Percentiles rank a stretch among this genome's conserved stretches.
phyloP scores from a whole-genome alignment of 2,797 vertebrate genomes.

The Xiphorhynchus erythropygius region DNA sequence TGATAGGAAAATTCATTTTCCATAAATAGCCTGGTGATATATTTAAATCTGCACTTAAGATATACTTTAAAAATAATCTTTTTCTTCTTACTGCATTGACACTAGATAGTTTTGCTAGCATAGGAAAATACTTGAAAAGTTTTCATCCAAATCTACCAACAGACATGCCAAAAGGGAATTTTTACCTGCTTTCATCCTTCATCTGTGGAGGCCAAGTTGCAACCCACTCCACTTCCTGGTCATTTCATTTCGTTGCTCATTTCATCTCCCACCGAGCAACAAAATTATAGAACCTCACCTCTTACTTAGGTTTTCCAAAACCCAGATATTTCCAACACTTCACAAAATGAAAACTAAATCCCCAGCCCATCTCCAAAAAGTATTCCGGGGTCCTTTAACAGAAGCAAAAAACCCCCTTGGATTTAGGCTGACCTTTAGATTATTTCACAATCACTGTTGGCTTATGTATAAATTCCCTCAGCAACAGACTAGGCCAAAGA shows the following conservation, averaged over 20 bases:
- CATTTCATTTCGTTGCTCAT: neutral
- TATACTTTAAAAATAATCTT: neutral
- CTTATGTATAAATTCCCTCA: neutral
- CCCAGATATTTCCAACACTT: neutral
- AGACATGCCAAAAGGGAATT: neutral
- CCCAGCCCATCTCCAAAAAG: neutral
- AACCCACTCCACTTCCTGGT: neutral
- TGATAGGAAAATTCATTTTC: neutral
- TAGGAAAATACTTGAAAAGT: neutral
- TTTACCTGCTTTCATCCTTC: neutral
- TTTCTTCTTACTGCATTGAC: neutral
- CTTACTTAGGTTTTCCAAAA: neutral
- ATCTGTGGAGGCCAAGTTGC: neutral
- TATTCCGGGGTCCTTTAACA: neutral
- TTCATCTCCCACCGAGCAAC: neutral
- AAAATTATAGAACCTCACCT: neutral
- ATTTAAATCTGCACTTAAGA: neutral
- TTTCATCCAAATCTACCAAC: neutral
- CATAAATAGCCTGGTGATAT: neutral
- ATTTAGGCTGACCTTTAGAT: neutral
- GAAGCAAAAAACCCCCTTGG: neutral
- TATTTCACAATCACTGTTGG: neutral
- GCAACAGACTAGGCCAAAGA: too few relatives aligned
- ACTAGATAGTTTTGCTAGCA: neutral
- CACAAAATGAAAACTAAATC: neutral